Conservation (phyloP, 2,113 vertebrate species). For the Phoenicopterus ruber region DNA sequence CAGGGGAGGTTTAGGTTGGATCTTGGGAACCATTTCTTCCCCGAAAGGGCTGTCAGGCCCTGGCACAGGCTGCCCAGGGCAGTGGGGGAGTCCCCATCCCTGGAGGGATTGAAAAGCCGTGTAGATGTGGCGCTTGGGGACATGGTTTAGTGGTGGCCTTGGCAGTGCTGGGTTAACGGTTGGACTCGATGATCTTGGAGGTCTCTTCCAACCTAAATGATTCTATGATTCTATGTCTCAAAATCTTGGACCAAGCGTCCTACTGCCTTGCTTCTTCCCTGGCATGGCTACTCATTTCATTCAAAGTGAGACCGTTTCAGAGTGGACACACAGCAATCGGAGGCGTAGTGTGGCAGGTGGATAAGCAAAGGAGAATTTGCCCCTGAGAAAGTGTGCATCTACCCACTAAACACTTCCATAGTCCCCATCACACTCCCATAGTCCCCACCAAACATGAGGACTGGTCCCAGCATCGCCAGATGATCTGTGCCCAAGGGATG, state of each 20-base stretch:
- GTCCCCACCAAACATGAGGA: neutral
- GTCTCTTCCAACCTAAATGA: too few species aligned
- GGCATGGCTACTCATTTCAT: neutral
- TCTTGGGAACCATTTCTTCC: too few species aligned
- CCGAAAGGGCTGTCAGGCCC: too few species aligned
- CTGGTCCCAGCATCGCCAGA: rapidly evolving
- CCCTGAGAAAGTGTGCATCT: neutral
- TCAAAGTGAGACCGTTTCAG: neutral
- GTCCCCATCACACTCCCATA: neutral
- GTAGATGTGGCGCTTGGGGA: too few species aligned
- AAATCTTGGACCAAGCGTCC: neutral
- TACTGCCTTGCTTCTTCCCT: neutral
- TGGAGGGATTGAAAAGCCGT: too few species aligned
- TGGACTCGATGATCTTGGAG: too few species aligned
- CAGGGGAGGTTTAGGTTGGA: too few species aligned
- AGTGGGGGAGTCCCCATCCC: too few species aligned
- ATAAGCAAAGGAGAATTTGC: neutral
- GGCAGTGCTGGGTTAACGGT: too few species aligned
- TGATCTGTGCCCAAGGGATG: neutral
- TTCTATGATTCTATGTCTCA: too few species aligned
- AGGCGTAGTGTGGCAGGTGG: rapidly evolving
- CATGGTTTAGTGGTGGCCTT: too few species aligned
- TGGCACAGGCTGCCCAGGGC: too few species aligned
- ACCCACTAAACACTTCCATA: neutral
- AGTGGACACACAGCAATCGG: neutral